Evolutionary conservation across 2,888 invertebrate genomes (phyloP).

Genomic region (Stegophylla sp.): DNA sequence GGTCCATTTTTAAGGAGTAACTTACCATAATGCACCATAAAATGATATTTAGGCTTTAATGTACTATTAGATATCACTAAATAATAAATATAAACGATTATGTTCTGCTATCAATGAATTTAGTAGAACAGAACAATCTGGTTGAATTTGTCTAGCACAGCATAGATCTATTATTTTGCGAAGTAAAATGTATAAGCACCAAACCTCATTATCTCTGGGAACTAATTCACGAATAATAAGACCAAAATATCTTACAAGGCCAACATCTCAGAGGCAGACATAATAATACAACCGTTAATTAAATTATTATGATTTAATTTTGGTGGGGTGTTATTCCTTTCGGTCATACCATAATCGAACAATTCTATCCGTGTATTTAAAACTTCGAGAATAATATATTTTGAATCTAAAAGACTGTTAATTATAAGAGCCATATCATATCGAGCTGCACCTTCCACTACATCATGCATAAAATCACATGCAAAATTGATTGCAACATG

Average conservation of each 20-base stretch:
- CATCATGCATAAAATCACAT: too few species aligned
- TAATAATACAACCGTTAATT: background rate
- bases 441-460: too few species aligned
- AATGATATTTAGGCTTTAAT: conserved; percentile 3
- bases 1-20: conserved; percentile 1
- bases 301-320: background rate
- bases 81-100: background rate
- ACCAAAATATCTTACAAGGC: background rate
- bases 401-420: too few species aligned
- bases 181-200: background rate
- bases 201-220: background rate
- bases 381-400: too few species aligned
- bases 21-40: background rate
- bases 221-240: background rate
- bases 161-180: background rate
- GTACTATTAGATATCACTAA: background rate
- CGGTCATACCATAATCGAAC: background rate
- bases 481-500: too few species aligned
- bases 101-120: background rate
- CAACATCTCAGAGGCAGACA: conserved; percentile 1
- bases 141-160: background rate
- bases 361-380: background rate
- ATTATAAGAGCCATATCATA: too few species aligned
- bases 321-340: background rate
- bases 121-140: background rate